phyloP scores from a whole-genome alignment of 2,888 invertebrate species.

The Anaspis maculata region DNA sequence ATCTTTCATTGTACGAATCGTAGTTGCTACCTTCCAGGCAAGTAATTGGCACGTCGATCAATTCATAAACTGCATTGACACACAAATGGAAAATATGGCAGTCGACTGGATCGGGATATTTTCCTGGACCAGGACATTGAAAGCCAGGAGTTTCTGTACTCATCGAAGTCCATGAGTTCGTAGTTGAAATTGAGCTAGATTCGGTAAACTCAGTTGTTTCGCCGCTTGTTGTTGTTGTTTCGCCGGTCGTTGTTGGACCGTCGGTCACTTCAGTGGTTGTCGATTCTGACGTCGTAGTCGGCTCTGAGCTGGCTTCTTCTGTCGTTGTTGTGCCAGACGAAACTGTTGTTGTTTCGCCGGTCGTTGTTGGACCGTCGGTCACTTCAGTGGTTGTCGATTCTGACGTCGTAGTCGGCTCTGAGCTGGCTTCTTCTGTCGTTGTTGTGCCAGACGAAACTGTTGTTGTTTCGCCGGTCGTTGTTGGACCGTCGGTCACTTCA shows the following conservation, averaged over 20 bases:
- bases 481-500: slow-evolving; percentile 6
- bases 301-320: slow-evolving; percentile 4
- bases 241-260: background rate
- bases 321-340: slow-evolving; percentile 6
- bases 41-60: slow-evolving; percentile 21
- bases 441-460: slow-evolving; percentile 1
- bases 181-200: background rate
- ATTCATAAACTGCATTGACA: slow-evolving; percentile 19
- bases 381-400: slow-evolving; percentile 1
- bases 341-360: slow-evolving; percentile 2
- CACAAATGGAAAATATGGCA: slow-evolving; percentile 31
- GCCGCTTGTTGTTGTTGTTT: background rate
- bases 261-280: slow-evolving; percentile 2
- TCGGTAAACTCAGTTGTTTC: too few relatives aligned
- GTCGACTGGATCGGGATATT: slow-evolving; percentile 24
- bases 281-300: slow-evolving; percentile 2
- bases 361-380: background rate
- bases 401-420: slow-evolving; percentile 1
- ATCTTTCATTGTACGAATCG: slow-evolving; percentile 23
- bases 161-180: background rate
- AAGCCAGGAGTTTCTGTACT: too few relatives aligned
- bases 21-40: slow-evolving; percentile 26
- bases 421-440: slow-evolving; percentile 1
- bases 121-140: slow-evolving; percentile 23
- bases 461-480: slow-evolving; percentile 1